Evolutionary conservation across 64 coral and sea anemone genomes (phyloP), one percentile per base, ranked within the genome.

Genomic region (Exaiptasia diaphana): DNA sequence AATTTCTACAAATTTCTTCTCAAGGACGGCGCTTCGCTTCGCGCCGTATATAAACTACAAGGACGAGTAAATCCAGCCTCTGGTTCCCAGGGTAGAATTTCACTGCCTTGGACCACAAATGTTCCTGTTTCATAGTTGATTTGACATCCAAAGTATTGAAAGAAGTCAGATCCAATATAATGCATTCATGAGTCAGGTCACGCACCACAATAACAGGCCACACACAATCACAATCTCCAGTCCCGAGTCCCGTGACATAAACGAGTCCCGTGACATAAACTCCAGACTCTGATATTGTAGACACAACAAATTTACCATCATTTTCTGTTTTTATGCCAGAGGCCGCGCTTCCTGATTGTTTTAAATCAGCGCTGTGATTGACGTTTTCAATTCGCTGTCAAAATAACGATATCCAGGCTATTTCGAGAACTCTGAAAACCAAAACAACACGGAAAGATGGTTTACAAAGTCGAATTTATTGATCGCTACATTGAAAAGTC

Each of bases 91-190:
- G 75, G 74, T 63, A 57, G 67, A 23, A 84, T 53, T 38, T 84
- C 81, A 37, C 35, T 38, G 30, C 61, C 62, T 26, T 50, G 41
- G 41, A 82, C 30, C 46, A 57, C 59, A 50, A 87, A 69, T 33
- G 60, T 87, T 88, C 64, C 74, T 27, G 61, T 79, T 26, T 79
- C 64, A 46, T 79, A 88, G 75, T 78, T 64, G 21, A 79, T 79
- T 70, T 79, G 65, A 68, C 75, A 88, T 53, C 64, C 33, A 79
- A 79, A 79, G n/a, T 88, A 64, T 20, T 79, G 74, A 22, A 68
- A 88, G 58, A 79, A 71, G 38, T 88, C 85, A 40, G 74, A 79
- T 18, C 49, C 63, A 79, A 79, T 46, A n/a, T n/a, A 55, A 80
- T 88, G 38, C 75, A 79, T 13, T 88, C 74, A 79, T 88, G 63